Evolutionary conservation across 2,797 vertebrate species (phyloP).

Genomic region (Leuciscus waleckii): DNA sequence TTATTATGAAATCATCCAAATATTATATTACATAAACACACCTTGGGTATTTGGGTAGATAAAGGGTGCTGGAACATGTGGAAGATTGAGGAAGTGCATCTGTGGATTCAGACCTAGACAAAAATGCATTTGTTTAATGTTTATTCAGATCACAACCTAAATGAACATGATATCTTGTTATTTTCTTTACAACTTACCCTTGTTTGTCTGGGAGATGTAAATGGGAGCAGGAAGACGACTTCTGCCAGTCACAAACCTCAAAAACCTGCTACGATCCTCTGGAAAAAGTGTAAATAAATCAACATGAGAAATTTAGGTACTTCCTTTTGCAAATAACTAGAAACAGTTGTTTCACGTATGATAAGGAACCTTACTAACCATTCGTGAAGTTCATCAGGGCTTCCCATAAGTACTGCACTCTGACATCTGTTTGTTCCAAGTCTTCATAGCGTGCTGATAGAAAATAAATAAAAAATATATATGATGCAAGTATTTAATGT

Average conservation of each 20-base stretch:
- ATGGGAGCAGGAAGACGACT: conserved; percentile 97
- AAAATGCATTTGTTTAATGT: not conserved
- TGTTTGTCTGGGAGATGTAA: conserved; percentile 94
- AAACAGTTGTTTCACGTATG: not conserved
- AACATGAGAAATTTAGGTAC: not conserved
- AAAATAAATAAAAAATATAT: conserved; percentile 4
- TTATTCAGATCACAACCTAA: not conserved
- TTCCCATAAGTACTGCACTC: conserved; percentile 97
- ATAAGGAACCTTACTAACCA: conserved; percentile 73
- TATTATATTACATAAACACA: conserved; percentile 66
- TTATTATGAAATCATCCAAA: not conserved
- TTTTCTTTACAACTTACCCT: conserved; percentile 77
- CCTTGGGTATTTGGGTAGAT: conserved; percentile 95
- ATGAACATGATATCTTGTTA: not conserved
- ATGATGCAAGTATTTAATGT: not conserved
- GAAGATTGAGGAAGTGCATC: conserved; percentile 96
- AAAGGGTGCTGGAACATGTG: conserved; percentile 96
- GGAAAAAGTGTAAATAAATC: conserved; percentile 26
- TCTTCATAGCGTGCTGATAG: conserved; percentile 91
- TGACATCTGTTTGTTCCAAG: conserved; percentile 86
- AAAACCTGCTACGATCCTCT: conserved; percentile 98
- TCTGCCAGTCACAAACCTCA: conserved; percentile 96
- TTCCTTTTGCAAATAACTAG: not conserved
- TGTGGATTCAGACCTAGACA: conserved; percentile 87
- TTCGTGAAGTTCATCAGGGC: conserved; percentile 97